phyloP scores from a whole-genome alignment of 2,113 vertebrate genomes.

The Trogon melanurus region DNA sequence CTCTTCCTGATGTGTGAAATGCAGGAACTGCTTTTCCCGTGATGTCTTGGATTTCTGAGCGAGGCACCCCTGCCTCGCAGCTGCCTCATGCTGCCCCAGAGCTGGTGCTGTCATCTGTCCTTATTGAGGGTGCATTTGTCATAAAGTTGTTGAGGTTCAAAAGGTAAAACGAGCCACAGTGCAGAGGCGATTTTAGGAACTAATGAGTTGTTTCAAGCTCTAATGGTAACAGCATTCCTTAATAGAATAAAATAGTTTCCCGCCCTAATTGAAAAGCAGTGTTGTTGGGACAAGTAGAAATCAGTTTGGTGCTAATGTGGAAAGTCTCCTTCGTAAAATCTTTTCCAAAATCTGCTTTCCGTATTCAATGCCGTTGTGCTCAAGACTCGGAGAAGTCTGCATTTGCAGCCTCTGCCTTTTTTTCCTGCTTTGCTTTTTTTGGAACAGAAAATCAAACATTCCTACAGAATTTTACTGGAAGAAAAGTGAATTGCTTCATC shows the following conservation, averaged over 20 bases:
- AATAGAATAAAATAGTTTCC: background rate
- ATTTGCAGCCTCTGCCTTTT: background rate
- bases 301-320: background rate
- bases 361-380: background rate
- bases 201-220: background rate
- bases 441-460: background rate
- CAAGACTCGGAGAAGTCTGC: background rate
- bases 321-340: background rate
- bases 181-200: background rate
- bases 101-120: background rate
- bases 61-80: background rate
- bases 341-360: background rate
- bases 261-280: background rate
- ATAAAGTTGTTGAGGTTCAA: background rate
- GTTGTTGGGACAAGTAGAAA: background rate
- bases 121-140: background rate
- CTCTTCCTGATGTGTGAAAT: background rate
- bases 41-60: rapidly evolving
- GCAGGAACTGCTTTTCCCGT: background rate
- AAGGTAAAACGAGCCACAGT: background rate
- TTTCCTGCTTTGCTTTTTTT: background rate
- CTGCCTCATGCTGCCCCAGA: rapidly evolving
- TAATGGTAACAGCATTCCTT: background rate
- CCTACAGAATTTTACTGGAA: background rate
- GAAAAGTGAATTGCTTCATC: slow-evolving; percentile 11